phyloP scores from a whole-genome alignment of 2,797 vertebrate species.

The Masticophis lateralis region DNA sequence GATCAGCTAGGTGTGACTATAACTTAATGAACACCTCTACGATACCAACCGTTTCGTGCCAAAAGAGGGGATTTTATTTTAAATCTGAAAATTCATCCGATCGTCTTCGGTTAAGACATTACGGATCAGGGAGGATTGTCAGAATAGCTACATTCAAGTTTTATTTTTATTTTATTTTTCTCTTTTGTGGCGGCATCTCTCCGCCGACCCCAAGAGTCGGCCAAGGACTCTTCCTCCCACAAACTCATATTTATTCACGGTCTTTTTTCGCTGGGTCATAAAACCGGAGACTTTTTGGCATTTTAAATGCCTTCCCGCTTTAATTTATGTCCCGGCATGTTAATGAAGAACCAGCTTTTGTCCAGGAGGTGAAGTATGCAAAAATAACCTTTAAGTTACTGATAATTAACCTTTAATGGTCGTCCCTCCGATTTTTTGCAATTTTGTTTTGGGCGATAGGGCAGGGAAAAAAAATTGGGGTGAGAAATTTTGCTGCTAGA shows the following conservation, averaged over 20 bases:
- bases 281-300: conserved; percentile 48
- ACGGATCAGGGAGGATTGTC: neutral
- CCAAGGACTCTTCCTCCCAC: neutral
- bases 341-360: conserved; percentile 69
- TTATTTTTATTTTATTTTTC: no score
- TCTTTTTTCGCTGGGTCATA: conserved; percentile 49
- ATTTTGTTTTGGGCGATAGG: conserved; percentile 45
- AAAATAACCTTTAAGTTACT: conserved; percentile 74
- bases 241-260: conserved; percentile 22
- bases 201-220: neutral
- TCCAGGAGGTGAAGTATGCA: conserved; percentile 76
- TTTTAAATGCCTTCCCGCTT: conserved; percentile 64
- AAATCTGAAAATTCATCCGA: neutral
- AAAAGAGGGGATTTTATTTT: neutral
- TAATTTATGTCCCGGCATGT: conserved; percentile 65
- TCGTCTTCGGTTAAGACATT: accelerated
- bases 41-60: neutral
- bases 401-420: conserved; percentile 76
- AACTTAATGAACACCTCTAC: no score
- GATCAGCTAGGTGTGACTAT: neutral
- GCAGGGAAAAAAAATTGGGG: conserved; percentile 21
- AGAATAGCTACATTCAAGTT: neutral
- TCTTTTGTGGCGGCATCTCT: neutral
- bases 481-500: conserved; percentile 4
- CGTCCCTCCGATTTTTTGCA: conserved; percentile 51